These are phyloP conservation scores for Diplosoma virens DNA, from an alignment of 23 tunicate genomes.

Conservation along the genomic window DNA sequence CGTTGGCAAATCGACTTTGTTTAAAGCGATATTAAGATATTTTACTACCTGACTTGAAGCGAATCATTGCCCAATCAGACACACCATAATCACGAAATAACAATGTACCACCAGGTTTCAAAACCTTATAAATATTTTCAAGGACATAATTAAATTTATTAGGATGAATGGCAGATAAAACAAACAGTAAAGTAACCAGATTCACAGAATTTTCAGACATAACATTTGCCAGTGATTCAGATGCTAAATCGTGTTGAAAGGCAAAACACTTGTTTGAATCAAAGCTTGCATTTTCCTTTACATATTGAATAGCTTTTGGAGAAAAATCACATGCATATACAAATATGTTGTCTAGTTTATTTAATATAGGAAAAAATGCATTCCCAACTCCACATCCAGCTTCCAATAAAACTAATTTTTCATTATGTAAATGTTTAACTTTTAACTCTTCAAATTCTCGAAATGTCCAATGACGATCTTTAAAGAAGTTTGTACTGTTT, in stretches of 20 bases:
- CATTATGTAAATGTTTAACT: too few species aligned
- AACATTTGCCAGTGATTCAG: constrained; percentile 9
- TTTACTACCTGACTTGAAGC: constrained; percentile 84
- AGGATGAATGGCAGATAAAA: constrained; percentile 91
- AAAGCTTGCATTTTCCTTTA: constrained; percentile 63
- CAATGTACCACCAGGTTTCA: constrained; percentile 74
- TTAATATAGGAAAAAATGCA: constrained; percentile 84
- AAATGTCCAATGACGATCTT: constrained; percentile 89
- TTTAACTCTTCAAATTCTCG: constrained; percentile 74
- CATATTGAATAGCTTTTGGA: constrained; percentile 78
- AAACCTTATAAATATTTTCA: constrained; percentile 56
- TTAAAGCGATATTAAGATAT: too few species aligned
- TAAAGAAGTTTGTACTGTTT: constrained; percentile 85
- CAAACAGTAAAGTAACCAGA: constrained; percentile 81
- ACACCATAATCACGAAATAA: constrained; percentile 91
- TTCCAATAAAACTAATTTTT: constrained; percentile 47
- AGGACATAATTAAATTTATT: constrained; percentile 74
- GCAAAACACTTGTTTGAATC: constrained; percentile 42
- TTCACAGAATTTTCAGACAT: constrained; percentile 59
- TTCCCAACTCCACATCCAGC: constrained; percentile 98
- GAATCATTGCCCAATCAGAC: constrained; percentile 96
- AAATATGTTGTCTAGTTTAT: constrained; percentile 47
- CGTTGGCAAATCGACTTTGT: too few species aligned
- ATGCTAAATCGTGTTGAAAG: constrained; percentile 68
- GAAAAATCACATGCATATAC: constrained; percentile 93